A percentile compares a stretch with the other conserved stretches of the same genome.
Conservation (phyloP, 2,888 invertebrate genomes). For the Mesorhabditis sp. region DNA sequence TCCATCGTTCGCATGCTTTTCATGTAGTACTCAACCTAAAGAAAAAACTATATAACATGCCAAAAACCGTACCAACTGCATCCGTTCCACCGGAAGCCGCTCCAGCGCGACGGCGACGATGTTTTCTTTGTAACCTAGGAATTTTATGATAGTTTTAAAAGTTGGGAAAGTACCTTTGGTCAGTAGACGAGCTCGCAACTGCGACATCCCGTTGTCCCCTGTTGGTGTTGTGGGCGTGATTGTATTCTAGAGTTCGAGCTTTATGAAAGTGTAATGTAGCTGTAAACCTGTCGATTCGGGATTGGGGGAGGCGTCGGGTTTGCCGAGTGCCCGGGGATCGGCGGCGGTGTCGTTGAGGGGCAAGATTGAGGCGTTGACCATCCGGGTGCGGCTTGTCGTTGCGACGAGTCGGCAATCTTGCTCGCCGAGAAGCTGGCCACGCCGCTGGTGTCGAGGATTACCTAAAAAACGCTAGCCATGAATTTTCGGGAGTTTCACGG, state of each 20-base stretch:
- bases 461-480: neutral
- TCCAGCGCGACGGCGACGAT: neutral
- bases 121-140: neutral
- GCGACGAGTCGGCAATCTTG: neutral
- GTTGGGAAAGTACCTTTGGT: neutral
- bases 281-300: neutral
- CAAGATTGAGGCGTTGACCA: neutral
- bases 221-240: neutral
- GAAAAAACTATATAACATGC: neutral
- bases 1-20: neutral
- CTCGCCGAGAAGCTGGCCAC: neutral
- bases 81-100: neutral
- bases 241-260: neutral
- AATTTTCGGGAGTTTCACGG: neutral
- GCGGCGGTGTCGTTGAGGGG: neutral
- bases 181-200: constrained; percentile 4
- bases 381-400: neutral
- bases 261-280: neutral
- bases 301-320: neutral
- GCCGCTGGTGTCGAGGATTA: neutral
- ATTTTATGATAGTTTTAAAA: neutral
- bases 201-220: neutral
- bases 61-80: neutral
- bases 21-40: constrained; percentile 4
- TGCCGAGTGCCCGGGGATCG: neutral